A percentile compares a stretch with the other conserved stretches of the same genome.
Evolutionary conservation across 2,797 vertebrate genomes (phyloP).

Genomic region (Squalus acanthias): DNA sequence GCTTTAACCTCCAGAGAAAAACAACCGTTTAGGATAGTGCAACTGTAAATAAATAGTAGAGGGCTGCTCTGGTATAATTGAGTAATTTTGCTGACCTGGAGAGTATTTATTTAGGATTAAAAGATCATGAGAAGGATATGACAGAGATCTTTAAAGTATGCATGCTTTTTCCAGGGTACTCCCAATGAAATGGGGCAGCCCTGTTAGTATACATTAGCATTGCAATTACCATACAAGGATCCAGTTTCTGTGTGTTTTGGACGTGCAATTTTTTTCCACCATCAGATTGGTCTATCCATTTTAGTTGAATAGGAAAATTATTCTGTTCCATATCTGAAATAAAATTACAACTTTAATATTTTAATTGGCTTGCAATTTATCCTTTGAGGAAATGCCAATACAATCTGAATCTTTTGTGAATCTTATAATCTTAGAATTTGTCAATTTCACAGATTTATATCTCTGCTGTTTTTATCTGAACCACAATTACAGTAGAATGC

Average conservation of each 20-base stretch:
- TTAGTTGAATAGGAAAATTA: neutral
- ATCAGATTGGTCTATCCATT: neutral
- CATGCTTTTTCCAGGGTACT: neutral
- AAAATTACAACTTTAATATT: neutral
- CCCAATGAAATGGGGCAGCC: neutral
- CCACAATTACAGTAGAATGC: neutral
- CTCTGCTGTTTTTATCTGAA: neutral
- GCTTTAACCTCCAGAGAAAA: neutral
- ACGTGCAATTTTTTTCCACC: neutral
- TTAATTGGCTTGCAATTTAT: neutral
- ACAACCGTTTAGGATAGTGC: neutral
- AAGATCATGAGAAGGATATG: neutral
- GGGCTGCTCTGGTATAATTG: neutral
- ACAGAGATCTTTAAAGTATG: neutral
- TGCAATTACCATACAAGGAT: neutral
- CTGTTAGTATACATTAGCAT: neutral
- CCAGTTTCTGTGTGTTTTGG: neutral
- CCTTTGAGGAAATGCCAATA: neutral
- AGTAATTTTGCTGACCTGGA: neutral
- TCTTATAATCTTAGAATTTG: neutral
- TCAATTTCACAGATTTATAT: neutral
- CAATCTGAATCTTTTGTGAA: neutral
- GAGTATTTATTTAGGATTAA: neutral
- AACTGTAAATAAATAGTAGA: neutral
- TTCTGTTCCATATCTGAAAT: neutral